These are phyloP conservation scores for Orthosia gothica DNA, from an alignment of 2,888 invertebrate species.

Conservation along the genomic window DNA sequence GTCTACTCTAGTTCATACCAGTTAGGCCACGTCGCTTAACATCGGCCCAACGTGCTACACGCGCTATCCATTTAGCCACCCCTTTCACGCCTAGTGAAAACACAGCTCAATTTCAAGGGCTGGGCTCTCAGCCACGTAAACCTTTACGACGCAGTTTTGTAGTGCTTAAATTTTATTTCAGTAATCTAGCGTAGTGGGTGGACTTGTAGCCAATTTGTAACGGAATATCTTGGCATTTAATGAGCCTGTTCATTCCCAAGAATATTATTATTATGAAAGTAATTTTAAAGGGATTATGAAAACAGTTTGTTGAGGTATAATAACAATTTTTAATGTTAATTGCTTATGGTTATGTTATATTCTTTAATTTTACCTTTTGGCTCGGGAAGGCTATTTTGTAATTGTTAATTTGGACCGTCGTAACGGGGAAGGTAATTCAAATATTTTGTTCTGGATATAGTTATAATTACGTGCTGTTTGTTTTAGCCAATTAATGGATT, in stretches of 20 bases:
- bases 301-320: slow-evolving; percentile 48
- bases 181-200: slow-evolving; percentile 51
- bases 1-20: background rate
- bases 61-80: slow-evolving; percentile 26
- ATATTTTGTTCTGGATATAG: slow-evolving; percentile 50
- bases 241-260: slow-evolving; percentile 14
- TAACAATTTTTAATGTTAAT: slow-evolving; percentile 60
- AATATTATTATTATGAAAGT: slow-evolving; percentile 36
- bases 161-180: slow-evolving; percentile 69
- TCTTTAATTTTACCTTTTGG: slow-evolving; percentile 48
- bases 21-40: background rate
- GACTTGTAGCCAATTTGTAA: slow-evolving; percentile 60
- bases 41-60: background rate
- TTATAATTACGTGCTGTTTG: slow-evolving; percentile 44
- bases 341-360: slow-evolving; percentile 49
- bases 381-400: slow-evolving; percentile 40
- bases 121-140: slow-evolving; percentile 62
- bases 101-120: slow-evolving; percentile 44
- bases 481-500: slow-evolving; percentile 47
- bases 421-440: slow-evolving; percentile 30
- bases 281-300: slow-evolving; percentile 34
- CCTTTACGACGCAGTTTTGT: slow-evolving; percentile 62
- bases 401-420: slow-evolving; percentile 35
- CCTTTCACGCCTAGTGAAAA: slow-evolving; percentile 28
- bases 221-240: slow-evolving; percentile 53